These are phyloP conservation scores for Hypsibius dujardini DNA, from an alignment of 1,140 invertebrate genomes.

Conservation along the genomic window DNA sequence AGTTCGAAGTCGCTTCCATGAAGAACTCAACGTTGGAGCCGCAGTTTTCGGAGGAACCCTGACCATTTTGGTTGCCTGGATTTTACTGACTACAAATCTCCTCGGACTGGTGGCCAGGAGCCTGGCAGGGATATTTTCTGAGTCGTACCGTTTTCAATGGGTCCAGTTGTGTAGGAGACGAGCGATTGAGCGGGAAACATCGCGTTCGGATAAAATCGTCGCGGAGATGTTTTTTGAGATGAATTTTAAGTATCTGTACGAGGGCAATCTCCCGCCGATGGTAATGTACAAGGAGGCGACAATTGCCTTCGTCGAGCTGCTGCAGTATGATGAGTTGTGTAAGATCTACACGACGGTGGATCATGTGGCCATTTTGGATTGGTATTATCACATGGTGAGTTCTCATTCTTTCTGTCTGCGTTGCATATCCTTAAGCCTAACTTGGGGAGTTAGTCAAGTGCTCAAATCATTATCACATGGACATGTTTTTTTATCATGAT, in stretches of 20 bases:
- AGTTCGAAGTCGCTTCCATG: neutral
- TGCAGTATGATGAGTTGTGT: constrained; percentile 14
- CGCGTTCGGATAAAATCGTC: constrained; percentile 6
- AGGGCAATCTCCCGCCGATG: neutral
- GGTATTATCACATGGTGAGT: constrained; percentile 11
- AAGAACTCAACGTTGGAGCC: neutral
- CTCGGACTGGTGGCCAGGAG: neutral
- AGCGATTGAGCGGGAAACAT: neutral
- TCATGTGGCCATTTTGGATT: constrained; percentile 1
- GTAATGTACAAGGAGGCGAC: neutral
- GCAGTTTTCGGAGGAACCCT: neutral
- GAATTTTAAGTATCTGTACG: constrained; percentile 8
- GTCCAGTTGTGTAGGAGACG: constrained; percentile 2
- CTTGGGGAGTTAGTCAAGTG: too few species aligned
- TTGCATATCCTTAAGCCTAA: too few species aligned
- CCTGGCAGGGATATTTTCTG: neutral
- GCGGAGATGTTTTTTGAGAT: constrained; percentile 13
- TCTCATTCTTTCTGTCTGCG: neutral
- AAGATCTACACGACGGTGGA: constrained; percentile 13
- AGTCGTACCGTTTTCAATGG: constrained; percentile 15
- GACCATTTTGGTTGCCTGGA: neutral
- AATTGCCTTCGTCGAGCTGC: neutral
- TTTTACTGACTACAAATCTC: neutral
- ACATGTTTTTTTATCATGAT: too few species aligned
- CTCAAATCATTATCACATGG: too few species aligned